These are phyloP conservation scores for Syrista parreyssii DNA, from an alignment of 2,888 invertebrate genomes.

Conservation along the genomic window DNA sequence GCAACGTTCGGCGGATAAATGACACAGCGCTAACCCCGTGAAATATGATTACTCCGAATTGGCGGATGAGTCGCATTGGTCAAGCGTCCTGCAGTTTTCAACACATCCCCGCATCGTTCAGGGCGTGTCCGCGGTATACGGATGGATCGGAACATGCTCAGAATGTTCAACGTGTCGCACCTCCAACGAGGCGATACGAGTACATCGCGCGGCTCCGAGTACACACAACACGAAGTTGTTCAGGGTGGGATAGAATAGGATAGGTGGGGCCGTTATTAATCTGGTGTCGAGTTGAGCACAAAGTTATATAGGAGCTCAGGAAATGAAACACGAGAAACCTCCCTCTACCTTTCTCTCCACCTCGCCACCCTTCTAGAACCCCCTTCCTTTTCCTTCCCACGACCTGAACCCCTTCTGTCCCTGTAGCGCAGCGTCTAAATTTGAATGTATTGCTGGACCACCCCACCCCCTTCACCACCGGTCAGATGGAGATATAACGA, in stretches of 20 bases:
- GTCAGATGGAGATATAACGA: conserved; percentile 65
- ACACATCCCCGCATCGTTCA: conserved; percentile 38
- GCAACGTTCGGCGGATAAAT: conserved; percentile 31
- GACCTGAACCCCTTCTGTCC: conserved; percentile 46
- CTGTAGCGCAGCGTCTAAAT: conserved; percentile 56
- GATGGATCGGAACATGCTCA: conserved; percentile 43
- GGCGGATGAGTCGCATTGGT: conserved; percentile 44
- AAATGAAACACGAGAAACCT: conserved; percentile 66
- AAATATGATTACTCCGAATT: conserved; percentile 49
- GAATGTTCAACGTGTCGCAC: conserved; percentile 47
- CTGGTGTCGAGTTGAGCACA: conserved; percentile 67
- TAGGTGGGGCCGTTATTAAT: conserved; percentile 66
- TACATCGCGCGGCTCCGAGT: conserved; percentile 1
- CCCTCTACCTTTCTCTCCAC: conserved; percentile 33
- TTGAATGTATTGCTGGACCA: conserved; percentile 64
- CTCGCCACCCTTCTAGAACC: conserved; percentile 25
- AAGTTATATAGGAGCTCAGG: conserved; percentile 67
- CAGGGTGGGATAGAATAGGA: conserved; percentile 58
- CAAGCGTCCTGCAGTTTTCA: conserved; percentile 42
- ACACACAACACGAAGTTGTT: conserved; percentile 53
- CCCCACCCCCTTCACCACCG: conserved; percentile 44
- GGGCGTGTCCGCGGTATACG: conserved; percentile 32
- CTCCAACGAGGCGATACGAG: conserved; percentile 22
- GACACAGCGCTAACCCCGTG: conserved; percentile 41
- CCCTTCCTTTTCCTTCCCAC: conserved; percentile 26